A percentile compares a stretch with the other conserved stretches of the same genome.
Conservation (phyloP, 2,888 invertebrate genomes). For the Erebia aethiops region DNA sequence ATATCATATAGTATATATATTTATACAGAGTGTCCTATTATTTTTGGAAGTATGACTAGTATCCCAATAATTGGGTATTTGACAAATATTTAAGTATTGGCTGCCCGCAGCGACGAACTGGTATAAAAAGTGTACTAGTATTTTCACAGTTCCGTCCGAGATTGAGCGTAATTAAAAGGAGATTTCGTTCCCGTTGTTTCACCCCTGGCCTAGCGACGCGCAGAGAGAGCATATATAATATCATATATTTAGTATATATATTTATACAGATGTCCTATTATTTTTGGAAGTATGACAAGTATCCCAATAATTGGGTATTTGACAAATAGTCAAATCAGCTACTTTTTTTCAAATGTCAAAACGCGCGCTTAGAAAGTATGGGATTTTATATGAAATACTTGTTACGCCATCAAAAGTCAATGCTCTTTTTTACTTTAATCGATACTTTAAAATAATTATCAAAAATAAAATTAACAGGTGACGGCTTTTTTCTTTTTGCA, state of each 20-base stretch:
- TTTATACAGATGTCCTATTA: conserved; percentile 1
- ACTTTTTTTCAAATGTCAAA: no score
- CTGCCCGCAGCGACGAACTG: conserved; percentile 6
- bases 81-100: neutral
- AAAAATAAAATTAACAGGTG: no score
- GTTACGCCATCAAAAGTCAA: no score
- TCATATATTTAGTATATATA: conserved; percentile 10
- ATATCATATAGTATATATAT: conserved; percentile 10
- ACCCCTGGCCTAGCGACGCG: conserved; percentile 30
- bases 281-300: neutral
- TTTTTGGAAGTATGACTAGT: neutral
- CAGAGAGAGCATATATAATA: conserved; percentile 6
- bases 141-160: conserved; percentile 47
- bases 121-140: conserved; percentile 41
- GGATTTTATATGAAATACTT: no score
- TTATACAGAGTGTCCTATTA: conserved; percentile 1
- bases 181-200: conserved; percentile 37
- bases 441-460: no score
- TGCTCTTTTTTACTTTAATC: no score
- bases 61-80: no score
- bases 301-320: no score
- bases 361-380: no score
- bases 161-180: conserved; percentile 41
- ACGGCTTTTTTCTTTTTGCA: no score
- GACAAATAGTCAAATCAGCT: no score